These are phyloP conservation scores for Calephelis perditalis DNA, from an alignment of 2,888 invertebrate species.

Conservation along the genomic window DNA sequence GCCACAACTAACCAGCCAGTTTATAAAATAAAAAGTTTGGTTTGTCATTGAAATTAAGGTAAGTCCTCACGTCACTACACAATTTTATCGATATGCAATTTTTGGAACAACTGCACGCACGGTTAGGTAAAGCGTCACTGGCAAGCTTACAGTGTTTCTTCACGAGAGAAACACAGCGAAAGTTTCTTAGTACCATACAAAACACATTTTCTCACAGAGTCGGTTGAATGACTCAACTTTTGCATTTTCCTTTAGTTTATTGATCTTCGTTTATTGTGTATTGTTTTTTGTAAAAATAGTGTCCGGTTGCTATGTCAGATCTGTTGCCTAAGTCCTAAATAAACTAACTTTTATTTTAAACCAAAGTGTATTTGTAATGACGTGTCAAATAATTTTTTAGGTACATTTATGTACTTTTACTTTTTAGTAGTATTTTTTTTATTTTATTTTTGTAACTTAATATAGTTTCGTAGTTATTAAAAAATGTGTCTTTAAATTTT, in stretches of 20 bases:
- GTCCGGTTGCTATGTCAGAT: background rate
- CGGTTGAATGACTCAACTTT: conserved; percentile 39
- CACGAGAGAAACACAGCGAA: conserved; percentile 51
- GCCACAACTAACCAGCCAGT: conserved; percentile 4
- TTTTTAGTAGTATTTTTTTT: too few species aligned
- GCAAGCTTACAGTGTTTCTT: conserved; percentile 55
- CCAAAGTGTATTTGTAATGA: too few species aligned
- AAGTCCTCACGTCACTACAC: conserved; percentile 11
- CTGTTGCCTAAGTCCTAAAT: too few species aligned
- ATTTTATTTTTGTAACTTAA: too few species aligned
- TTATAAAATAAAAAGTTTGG: background rate
- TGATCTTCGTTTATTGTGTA: conserved; percentile 26
- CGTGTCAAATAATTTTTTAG: too few species aligned
- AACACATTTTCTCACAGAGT: conserved; percentile 37
- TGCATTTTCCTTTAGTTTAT: conserved; percentile 31
- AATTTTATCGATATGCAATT: conserved; percentile 19
- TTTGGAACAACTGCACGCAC: conserved; percentile 46
- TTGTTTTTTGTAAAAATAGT: background rate
- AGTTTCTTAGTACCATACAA: conserved; percentile 40
- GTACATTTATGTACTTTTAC: too few species aligned
- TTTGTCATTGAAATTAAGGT: conserved; percentile 8
- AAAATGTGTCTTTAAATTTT: too few species aligned
- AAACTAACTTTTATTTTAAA: too few species aligned
- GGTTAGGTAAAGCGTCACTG: conserved; percentile 47
- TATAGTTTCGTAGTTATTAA: too few species aligned